A percentile compares a stretch with the other conserved stretches of the same genome.
phyloP scores from a whole-genome alignment of 1,140 invertebrate species.

The Chironomus tepperi region DNA sequence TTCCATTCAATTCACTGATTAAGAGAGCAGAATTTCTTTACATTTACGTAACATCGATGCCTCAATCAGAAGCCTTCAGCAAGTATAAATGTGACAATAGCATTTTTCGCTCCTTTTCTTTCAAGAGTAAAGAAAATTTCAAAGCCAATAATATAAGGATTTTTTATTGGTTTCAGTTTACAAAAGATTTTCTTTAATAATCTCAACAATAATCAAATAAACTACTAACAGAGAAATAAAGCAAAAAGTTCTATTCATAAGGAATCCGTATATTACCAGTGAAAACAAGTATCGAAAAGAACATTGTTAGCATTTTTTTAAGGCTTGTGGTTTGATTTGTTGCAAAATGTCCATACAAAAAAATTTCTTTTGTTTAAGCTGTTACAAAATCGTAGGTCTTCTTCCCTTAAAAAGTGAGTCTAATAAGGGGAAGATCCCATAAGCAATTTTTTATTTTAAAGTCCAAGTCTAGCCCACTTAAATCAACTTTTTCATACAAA shows the following conservation, averaged over 20 bases:
- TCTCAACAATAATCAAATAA: conserved; percentile 23
- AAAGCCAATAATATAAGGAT: neutral
- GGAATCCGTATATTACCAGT: no score
- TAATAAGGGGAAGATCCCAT: no score
- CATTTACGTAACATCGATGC: neutral
- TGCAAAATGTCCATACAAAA: no score
- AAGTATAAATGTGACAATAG: neutral
- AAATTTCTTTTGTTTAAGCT: no score
- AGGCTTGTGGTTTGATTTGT: no score
- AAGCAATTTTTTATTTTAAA: no score
- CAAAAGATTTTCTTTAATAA: conserved; percentile 10
- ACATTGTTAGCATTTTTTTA: neutral
- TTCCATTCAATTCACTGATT: neutral
- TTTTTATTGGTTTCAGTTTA: conserved; percentile 14
- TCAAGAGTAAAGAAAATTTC: neutral
- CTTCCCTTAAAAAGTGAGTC: no score
- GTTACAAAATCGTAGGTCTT: no score
- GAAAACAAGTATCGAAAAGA: neutral
- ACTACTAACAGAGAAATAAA: neutral
- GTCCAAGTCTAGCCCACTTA: no score
- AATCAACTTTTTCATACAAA: no score
- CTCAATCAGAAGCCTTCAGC: conserved; percentile 18
- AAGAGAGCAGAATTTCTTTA: neutral
- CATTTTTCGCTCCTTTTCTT: neutral
- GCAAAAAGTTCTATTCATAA: no score